Conservation (phyloP, 2,113 vertebrate genomes). For the Donacobius atricapilla region DNA sequence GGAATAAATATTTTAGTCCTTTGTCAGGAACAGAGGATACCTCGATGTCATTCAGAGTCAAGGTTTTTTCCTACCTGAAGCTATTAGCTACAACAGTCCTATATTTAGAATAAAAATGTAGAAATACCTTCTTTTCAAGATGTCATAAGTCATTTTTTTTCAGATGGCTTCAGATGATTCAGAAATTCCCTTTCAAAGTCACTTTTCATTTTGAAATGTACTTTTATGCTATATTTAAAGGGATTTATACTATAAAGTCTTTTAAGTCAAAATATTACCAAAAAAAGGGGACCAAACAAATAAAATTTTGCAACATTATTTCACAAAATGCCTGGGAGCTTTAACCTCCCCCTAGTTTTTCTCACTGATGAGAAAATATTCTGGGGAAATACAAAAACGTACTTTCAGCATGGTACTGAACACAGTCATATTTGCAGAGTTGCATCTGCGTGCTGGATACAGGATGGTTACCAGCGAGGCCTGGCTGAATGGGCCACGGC, state of each 20-base stretch:
- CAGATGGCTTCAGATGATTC: not conserved
- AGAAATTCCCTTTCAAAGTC: not conserved
- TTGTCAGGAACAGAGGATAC: not conserved
- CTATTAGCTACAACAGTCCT: not conserved
- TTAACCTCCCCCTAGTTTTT: not conserved
- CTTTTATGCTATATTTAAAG: not conserved
- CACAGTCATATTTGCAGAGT: not conserved
- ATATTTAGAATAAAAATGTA: not conserved
- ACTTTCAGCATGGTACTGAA: not conserved
- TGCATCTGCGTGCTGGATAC: rapidly evolving
- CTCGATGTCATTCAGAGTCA: not conserved
- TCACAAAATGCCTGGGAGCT: not conserved
- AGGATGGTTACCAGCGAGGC: rapidly evolving
- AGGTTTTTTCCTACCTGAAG: not conserved
- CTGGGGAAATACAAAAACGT: not conserved
- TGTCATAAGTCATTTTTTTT: not conserved
- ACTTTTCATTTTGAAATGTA: not conserved
- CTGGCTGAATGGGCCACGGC: rapidly evolving
- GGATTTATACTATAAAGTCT: not conserved
- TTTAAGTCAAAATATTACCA: not conserved
- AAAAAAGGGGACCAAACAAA: not conserved
- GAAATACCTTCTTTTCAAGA: not conserved
- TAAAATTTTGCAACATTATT: not conserved
- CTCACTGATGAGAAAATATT: not conserved
- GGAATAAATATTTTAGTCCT: not conserved